Conservation (phyloP, 1,140 invertebrate species). For the Colletes latitarsis region DNA sequence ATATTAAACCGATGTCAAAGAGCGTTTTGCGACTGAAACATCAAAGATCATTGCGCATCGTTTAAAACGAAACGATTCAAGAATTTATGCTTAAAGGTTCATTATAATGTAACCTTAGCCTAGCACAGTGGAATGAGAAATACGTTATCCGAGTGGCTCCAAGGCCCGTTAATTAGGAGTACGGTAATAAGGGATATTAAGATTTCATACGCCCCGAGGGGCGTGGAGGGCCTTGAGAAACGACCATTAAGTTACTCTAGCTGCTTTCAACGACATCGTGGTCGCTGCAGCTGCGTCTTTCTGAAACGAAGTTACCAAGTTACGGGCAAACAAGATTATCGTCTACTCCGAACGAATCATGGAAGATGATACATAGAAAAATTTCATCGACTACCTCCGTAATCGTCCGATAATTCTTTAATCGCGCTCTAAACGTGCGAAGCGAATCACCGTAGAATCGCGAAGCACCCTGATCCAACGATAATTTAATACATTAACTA, state of each 20-base stretch:
- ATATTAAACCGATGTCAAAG: neutral
- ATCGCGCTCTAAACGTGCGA: neutral
- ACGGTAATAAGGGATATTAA: conserved; percentile 68
- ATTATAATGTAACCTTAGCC: conserved; percentile 58
- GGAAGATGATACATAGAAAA: neutral
- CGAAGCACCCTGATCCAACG: neutral
- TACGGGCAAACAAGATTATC: conserved; percentile 13
- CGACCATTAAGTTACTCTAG: conserved; percentile 53
- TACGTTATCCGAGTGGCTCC: conserved; percentile 61
- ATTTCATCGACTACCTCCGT: neutral
- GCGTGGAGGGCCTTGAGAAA: conserved; percentile 45
- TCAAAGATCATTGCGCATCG: conserved; percentile 25
- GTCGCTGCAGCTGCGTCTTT: conserved; percentile 11
- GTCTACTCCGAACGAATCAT: neutral
- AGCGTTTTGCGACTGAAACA: neutral
- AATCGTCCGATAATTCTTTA: neutral
- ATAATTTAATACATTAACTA: no score
- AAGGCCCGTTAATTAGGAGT: conserved; percentile 61
- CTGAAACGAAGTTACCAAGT: conserved; percentile 21
- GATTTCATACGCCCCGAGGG: conserved; percentile 62
- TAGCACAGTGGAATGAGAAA: conserved; percentile 52
- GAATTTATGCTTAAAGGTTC: conserved; percentile 49
- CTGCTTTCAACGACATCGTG: conserved; percentile 36
- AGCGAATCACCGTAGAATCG: neutral
- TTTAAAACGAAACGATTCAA: conserved; percentile 37